Percentiles rank a stretch among this genome's conserved stretches.
Evolutionary conservation across 92 coral and sea anemone species (phyloP).

Genomic region (Isaurus tuberculatus): DNA sequence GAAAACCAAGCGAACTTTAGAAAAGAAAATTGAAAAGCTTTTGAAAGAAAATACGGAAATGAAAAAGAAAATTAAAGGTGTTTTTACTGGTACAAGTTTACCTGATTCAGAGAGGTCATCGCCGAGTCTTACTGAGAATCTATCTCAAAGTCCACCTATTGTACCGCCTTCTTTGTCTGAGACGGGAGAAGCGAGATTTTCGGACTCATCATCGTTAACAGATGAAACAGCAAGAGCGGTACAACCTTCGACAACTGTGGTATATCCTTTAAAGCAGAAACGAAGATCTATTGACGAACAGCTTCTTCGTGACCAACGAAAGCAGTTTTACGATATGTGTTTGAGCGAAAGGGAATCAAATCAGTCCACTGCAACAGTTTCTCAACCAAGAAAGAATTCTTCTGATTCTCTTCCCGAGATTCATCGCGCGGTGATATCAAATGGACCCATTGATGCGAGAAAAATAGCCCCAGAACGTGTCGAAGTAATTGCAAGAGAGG

Average conservation of each 20-base stretch:
- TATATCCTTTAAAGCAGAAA: conserved; percentile 3
- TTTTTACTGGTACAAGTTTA: not conserved
- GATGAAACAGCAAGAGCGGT: no score
- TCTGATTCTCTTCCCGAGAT: conserved; percentile 24
- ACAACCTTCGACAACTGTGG: not conserved
- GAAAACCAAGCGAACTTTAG: conserved; percentile 78
- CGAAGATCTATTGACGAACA: conserved; percentile 46
- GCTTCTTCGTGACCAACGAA: conserved; percentile 30
- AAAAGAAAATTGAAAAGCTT: conserved; percentile 89
- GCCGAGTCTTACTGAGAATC: conserved; percentile 40
- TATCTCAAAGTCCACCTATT: conserved; percentile 57
- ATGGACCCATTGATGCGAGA: not conserved
- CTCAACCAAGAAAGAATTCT: not conserved
- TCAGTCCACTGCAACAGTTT: not conserved
- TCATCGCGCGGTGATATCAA: not conserved
- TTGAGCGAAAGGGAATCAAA: not conserved
- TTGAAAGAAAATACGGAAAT: conserved; percentile 83
- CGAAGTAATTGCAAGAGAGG: conserved; percentile 15
- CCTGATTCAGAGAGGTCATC: conserved; percentile 17
- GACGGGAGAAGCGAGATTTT: conserved; percentile 44
- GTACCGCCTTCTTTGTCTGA: conserved; percentile 62
- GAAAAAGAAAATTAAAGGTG: conserved; percentile 68
- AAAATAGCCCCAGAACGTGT: conserved; percentile 6
- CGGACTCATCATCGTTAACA: conserved; percentile 24
- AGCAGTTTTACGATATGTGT: conserved; percentile 4